Base-by-base conservation (phyloP, 2,888 invertebrate species). In the Nomada lathburiana region DNA sequence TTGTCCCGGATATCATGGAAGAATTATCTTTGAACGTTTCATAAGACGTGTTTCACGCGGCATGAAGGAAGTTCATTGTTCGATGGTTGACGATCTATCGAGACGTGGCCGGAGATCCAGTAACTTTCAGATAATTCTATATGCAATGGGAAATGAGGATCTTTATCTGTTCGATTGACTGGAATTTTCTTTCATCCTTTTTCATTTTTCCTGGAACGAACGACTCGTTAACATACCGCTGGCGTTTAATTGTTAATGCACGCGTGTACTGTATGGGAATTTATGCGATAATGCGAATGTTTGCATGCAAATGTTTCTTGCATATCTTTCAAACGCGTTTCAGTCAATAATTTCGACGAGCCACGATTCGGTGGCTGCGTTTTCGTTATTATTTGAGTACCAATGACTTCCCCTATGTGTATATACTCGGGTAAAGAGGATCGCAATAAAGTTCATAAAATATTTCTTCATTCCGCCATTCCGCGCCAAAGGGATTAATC, bases 61-160 rank as follows among this genome's bases (percentile, higher is more conserved):
- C 75, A 68, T 86, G 88, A 86, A 86, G 78, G 88, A 76, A 53
- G 59, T 79, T 81, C 86, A 87, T 87, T 87, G 86, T 87, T 81
- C 81, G 80, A 73, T 68, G 29, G 50, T 18, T 26, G 70, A 62
- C 63, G 62, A 59, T 69, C 76, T 67, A 64, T 82, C 69, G 71
- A 52, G 59, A 81, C 53, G 47, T 18, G 47, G 50, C 10, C 69
- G 64, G 26, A 82, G 63, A 71, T 64, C 36, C 36, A 36, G 53
- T 63, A 36, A 42, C 13, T 63, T 59, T 42, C 42, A 44, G 76
- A 82, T 72, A 73, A 77, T 71, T 76, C 50, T n/a, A 4, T 44
- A 42, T 44, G 11, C 42, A 71, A 67, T 67, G 62, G 52, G 52
- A 59, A 67, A 73, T 36, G 52, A 44, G 55, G 69, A 70, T 74